phyloP scores from a whole-genome alignment of 2,888 invertebrate genomes.

The Heliconius charithonia region DNA sequence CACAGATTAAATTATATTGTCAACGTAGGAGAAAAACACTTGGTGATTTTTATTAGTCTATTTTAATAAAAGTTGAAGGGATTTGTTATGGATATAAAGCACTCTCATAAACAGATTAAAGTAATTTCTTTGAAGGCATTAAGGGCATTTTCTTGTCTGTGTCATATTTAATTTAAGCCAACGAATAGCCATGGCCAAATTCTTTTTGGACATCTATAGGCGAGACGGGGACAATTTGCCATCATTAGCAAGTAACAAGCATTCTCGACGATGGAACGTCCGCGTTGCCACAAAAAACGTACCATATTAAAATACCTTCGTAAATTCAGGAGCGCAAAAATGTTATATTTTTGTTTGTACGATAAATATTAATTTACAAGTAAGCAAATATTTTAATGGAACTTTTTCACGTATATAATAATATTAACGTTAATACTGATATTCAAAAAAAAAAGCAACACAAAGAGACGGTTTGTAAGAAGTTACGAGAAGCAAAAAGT shows the following conservation, averaged over 20 bases:
- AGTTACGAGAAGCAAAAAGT: slow-evolving; percentile 70
- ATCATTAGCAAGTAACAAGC: slow-evolving; percentile 71
- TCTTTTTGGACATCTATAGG: slow-evolving; percentile 63
- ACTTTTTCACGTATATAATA: not conserved
- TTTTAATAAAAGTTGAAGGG: slow-evolving; percentile 23
- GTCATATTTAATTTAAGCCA: slow-evolving; percentile 67
- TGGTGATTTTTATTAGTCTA: slow-evolving; percentile 16
- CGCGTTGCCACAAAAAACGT: slow-evolving; percentile 59
- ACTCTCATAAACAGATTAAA: slow-evolving; percentile 43
- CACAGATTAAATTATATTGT: not conserved
- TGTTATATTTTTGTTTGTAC: not conserved
- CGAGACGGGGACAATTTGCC: slow-evolving; percentile 63
- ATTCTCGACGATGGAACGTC: slow-evolving; percentile 58
- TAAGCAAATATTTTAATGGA: not conserved
- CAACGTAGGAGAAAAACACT: not conserved
- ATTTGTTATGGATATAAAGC: slow-evolving; percentile 31
- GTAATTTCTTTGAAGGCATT: slow-evolving; percentile 49
- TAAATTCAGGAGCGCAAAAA: slow-evolving; percentile 29
- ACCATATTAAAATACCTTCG: slow-evolving; percentile 57
- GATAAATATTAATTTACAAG: not conserved
- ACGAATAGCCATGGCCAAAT: slow-evolving; percentile 60
- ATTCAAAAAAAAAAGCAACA: slow-evolving; percentile 52
- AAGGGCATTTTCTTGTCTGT: slow-evolving; percentile 58
- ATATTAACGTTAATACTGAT: not conserved
- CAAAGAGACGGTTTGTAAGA: slow-evolving; percentile 53